Evolutionary conservation across 2,888 invertebrate species (phyloP).

Genomic region (Dasysyrphus albostriatus): DNA sequence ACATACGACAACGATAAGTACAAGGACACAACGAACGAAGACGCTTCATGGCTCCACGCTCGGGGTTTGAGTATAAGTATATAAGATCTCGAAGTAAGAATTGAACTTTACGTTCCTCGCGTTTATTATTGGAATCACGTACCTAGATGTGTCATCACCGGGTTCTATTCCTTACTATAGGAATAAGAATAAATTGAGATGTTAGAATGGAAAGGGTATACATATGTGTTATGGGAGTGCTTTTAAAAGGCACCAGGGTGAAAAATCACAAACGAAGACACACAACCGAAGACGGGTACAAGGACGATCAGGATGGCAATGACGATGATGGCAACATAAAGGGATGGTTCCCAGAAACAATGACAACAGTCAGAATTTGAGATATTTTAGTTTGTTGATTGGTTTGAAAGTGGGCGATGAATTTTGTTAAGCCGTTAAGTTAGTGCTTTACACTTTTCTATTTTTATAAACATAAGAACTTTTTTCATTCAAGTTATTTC

Average conservation of each 20-base stretch:
- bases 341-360: not conserved
- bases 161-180: slow-evolving; percentile 50
- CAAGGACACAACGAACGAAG: slow-evolving; percentile 14
- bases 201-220: slow-evolving; percentile 45
- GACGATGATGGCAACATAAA: slow-evolving; percentile 2
- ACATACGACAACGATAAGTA: not conserved
- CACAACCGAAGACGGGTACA: slow-evolving; percentile 17
- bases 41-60: not conserved
- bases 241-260: slow-evolving; percentile 65
- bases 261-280: slow-evolving; percentile 61
- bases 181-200: slow-evolving; percentile 74
- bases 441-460: slow-evolving; percentile 10
- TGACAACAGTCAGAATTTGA: slow-evolving; percentile 7
- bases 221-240: slow-evolving; percentile 57
- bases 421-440: slow-evolving; percentile 60
- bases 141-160: slow-evolving; percentile 72
- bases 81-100: slow-evolving; percentile 53
- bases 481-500: not conserved
- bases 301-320: not conserved
- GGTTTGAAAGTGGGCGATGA: slow-evolving; percentile 64
- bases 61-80: not conserved
- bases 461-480: not conserved
- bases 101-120: slow-evolving; percentile 58
- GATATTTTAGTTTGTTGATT: slow-evolving; percentile 65
- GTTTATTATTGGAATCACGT: slow-evolving; percentile 74